Evolutionary conservation across 2,888 invertebrate species (phyloP), one percentile per base, ranked within the genome.

Genomic region (Lutraria lutraria): DNA sequence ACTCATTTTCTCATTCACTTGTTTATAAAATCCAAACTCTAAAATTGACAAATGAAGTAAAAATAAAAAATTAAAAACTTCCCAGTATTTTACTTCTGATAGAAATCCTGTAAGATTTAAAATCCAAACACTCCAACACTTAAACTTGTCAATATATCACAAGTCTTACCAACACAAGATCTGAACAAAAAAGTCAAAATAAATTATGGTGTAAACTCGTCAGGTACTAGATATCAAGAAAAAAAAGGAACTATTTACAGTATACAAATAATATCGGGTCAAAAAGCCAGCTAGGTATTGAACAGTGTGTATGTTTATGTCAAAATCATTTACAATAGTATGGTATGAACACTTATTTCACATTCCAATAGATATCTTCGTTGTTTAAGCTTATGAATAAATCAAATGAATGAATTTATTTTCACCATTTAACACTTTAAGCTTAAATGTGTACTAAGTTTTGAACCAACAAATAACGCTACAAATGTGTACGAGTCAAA

Each of bases 1-100:
- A 85, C 91, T 92, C 91, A 92, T 92, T 79, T 31, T 83, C n/a
- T n/a, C n/a, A n/a, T n/a, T n/a, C n/a, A 21, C 68, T 34, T 19
- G 31, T 21, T 56, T 54, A 52, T 8, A 43, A 52, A 25, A 81
- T 25, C 52, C 34, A 53, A 21, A 0, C 19, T 81, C 25, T 29
- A 34, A 81, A 80, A 52, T 80, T 13, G 53, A 52, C 15, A 4
- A 81, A 15, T 6, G 13, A 15, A 25, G 10, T 54, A 52, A 21
- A n/a, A 0, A 52, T 0, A 34, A 21, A 21, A 34, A 0, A 81
- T 1, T 43, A 34, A 52, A n/a, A 53, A 25, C 54, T n/a, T 31
- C 25, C 15, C 15, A n/a, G 15, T 25, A 25, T 10, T 81, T 25
- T 53, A 53, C 25, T 81, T 81, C 81, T 25, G 56, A 4, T 25